phyloP scores from a whole-genome alignment of 2,113 vertebrate genomes.

The Prolemur simus region DNA sequence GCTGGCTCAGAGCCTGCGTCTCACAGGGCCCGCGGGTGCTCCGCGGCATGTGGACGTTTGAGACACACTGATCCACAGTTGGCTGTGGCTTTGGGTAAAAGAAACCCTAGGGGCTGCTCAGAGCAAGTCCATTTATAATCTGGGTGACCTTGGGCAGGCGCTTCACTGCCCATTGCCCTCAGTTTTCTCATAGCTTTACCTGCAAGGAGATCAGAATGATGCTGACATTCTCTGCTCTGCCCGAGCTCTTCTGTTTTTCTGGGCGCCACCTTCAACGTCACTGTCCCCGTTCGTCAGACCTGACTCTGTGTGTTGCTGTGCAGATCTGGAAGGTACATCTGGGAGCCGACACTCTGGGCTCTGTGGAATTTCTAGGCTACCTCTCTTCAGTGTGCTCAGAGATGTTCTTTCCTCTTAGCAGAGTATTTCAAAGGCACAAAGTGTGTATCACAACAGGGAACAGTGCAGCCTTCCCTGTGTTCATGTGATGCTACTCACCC shows the following conservation, averaged over 20 bases:
- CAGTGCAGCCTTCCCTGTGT: rapidly evolving
- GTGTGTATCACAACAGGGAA: rapidly evolving
- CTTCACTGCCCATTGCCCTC: not conserved
- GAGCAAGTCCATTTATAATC: too few species aligned
- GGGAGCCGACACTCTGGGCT: not conserved
- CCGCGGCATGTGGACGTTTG: rapidly evolving
- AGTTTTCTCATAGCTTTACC: not conserved
- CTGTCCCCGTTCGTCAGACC: not conserved
- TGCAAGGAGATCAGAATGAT: not conserved
- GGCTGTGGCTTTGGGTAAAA: not conserved
- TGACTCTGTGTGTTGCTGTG: not conserved
- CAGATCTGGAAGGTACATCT: rapidly evolving
- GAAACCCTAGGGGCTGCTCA: not conserved
- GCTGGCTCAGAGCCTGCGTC: not conserved
- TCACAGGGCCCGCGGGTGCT: not conserved
- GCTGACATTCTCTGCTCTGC: not conserved
- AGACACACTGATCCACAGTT: not conserved
- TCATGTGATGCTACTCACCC: rapidly evolving
- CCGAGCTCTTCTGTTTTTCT: not conserved
- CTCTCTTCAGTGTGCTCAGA: not conserved
- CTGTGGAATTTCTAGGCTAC: not conserved
- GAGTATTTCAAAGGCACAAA: too few species aligned
- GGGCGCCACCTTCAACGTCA: not conserved
- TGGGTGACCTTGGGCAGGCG: rapidly evolving
- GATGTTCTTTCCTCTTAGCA: not conserved